phyloP scores from a whole-genome alignment of 2,797 vertebrate species.

The Anisognathus igniventris region DNA sequence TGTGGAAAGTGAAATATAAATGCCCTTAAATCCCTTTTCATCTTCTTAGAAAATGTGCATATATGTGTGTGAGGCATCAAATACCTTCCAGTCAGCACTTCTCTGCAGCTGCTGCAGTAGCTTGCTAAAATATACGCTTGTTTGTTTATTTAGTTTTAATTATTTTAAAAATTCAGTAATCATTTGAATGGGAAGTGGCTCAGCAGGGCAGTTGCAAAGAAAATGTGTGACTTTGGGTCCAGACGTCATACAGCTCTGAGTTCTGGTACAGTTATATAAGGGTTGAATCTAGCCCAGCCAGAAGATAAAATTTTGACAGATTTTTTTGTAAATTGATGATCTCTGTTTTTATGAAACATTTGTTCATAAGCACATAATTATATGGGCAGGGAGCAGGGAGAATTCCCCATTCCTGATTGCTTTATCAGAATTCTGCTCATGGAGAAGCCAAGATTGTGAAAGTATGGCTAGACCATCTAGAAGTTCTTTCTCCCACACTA shows the following conservation, averaged over 20 bases:
- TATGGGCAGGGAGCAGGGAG: not conserved
- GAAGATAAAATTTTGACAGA: not conserved
- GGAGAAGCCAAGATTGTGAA: not conserved
- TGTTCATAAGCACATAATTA: not conserved
- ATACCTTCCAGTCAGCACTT: not conserved
- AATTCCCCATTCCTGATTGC: not conserved
- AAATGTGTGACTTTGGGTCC: not conserved
- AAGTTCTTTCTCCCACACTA: not conserved
- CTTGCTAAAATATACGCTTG: not conserved
- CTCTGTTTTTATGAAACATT: not conserved
- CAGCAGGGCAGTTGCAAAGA: not conserved
- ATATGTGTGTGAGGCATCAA: not conserved
- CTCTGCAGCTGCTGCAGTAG: not conserved
- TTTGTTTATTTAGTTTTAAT: conserved; percentile 35
- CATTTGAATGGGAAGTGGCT: not conserved
- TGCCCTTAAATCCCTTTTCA: not conserved
- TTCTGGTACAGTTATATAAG: not conserved
- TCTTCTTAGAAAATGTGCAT: not conserved
- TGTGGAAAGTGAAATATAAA: not conserved
- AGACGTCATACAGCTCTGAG: not conserved
- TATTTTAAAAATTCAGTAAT: conserved; percentile 19
- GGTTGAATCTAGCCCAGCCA: not conserved
- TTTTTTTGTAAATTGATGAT: not conserved
- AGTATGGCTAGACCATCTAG: not conserved
- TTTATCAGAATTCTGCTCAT: not conserved